Base-by-base conservation (phyloP, 1,140 invertebrate genomes). In the Drosophila parabipectinata region DNA sequence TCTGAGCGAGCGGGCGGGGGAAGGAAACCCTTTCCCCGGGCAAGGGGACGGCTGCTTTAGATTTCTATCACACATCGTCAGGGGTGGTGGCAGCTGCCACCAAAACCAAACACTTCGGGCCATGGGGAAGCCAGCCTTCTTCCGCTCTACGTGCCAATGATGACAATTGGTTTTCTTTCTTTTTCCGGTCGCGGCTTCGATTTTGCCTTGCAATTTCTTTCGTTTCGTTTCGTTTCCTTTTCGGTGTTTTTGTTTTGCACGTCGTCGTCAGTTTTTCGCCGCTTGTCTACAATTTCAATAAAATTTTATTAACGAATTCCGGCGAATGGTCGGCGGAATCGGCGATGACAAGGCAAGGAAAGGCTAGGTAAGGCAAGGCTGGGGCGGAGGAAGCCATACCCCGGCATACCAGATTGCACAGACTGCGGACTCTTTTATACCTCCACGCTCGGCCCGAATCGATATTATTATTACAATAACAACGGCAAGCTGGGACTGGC, bases 241-340 rank as follows among this genome's bases (percentile, higher is more conserved):
- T 66, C 41, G 57, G 34, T 69, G 72, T 77, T 84, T 79, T 88
- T 88, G 79, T 88, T 88, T 88, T 88, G 79, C 79, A 83, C 84
- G 83, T 88, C 83, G 79, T 80, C 73, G 78, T 81, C 82, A 85
- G 83, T 87, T 88, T 87, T 88, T 87, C 83, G 84, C 84, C 89
- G 79, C 88, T 91, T 91, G 90, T 91, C 90, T 91, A 91, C 90
- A 90, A 91, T 91, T 91, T 91, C 90, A 91, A 91, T 91, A 91
- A 91, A 91, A 91, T 91, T 91, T 91, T 91, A 91, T 91, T 91
- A 91, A 91, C 90, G 90, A 91, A 91, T 91, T 91, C 90, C 90
- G 90, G 84, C 73, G 80, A 89, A 75, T 78, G 79, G 84, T 84
- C 84, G 84, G 74, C 83, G 72, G 62, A 68, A 68, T 76, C 73